These are phyloP conservation scores for Pandemis heparana DNA, from an alignment of 2,888 invertebrate genomes.

Conservation along the genomic window DNA sequence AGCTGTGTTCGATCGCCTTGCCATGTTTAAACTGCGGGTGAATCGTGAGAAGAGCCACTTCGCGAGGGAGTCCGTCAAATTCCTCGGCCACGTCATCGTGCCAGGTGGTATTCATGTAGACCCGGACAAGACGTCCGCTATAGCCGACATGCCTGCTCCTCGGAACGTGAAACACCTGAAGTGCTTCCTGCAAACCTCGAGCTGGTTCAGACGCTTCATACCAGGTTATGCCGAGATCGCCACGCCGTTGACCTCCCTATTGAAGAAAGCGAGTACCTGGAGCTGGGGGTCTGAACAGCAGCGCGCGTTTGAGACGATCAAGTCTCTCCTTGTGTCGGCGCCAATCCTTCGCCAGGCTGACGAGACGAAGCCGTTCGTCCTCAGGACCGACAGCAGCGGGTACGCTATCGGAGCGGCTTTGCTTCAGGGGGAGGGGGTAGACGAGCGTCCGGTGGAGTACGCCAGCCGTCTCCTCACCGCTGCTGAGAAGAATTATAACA, in stretches of 20 bases:
- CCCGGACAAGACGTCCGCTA: conserved; percentile 52
- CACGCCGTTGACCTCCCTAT: conserved; percentile 47
- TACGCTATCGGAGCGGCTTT: neutral
- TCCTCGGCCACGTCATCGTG: conserved; percentile 54
- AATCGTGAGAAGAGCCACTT: conserved; percentile 54
- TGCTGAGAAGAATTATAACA: no score
- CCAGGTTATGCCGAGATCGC: conserved; percentile 46
- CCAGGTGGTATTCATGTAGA: conserved; percentile 51
- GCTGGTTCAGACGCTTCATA: conserved; percentile 52
- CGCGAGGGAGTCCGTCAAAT: conserved; percentile 50
- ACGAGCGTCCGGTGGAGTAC: neutral
- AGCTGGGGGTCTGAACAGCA: conserved; percentile 24
- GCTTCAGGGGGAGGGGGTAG: neutral
- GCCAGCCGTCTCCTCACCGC: neutral
- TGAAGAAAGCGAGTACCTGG: conserved; percentile 45
- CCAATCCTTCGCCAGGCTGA: neutral
- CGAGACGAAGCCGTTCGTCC: neutral
- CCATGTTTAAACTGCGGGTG: conserved; percentile 47
- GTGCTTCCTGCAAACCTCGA: conserved; percentile 50
- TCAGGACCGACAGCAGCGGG: neutral
- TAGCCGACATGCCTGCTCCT: conserved; percentile 47
- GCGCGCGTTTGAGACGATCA: neutral
- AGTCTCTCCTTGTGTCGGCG: neutral
- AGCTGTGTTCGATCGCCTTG: conserved; percentile 48
- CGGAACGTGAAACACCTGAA: conserved; percentile 47